Conservation (phyloP, 2,797 vertebrate genomes). For the Takifugu ocellatus region DNA sequence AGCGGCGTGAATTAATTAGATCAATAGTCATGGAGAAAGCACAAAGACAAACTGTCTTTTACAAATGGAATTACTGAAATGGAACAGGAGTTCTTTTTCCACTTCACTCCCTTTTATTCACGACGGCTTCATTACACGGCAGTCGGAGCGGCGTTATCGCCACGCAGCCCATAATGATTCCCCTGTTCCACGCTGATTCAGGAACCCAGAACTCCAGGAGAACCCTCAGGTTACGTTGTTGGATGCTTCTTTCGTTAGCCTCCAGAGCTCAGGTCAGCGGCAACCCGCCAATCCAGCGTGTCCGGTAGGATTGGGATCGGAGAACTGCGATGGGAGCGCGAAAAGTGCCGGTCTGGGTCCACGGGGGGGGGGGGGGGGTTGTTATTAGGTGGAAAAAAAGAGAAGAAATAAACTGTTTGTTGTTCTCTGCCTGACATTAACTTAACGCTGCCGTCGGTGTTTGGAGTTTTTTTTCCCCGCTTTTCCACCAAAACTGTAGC, state of each 20-base stretch:
- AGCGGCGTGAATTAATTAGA: slow-evolving; percentile 39
- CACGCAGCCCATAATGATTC: no score
- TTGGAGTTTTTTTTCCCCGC: slow-evolving; percentile 2
- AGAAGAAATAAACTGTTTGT: neutral
- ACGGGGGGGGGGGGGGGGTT: neutral
- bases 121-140: slow-evolving; percentile 27
- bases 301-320: neutral
- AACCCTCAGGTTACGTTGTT: no score
- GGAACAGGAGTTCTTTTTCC: slow-evolving; percentile 1
- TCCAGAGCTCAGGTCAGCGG: neutral
- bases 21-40: slow-evolving; percentile 26
- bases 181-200: no score
- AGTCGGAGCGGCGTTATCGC: neutral
- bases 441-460: slow-evolving; percentile 29
- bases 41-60: slow-evolving; percentile 19
- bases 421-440: slow-evolving; percentile 57
- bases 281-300: slow-evolving; percentile 22
- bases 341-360: slow-evolving; percentile 18
- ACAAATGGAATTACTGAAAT: slow-evolving; percentile 48
- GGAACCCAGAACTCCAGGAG: no score
- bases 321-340: slow-evolving; percentile 14
- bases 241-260: no score
- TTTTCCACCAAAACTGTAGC: slow-evolving; percentile 27
- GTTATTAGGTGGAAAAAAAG: no score
- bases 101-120: slow-evolving; percentile 2